These are phyloP conservation scores for Scortum barcoo DNA, from an alignment of 2,113 vertebrate species.

Conservation along the genomic window DNA sequence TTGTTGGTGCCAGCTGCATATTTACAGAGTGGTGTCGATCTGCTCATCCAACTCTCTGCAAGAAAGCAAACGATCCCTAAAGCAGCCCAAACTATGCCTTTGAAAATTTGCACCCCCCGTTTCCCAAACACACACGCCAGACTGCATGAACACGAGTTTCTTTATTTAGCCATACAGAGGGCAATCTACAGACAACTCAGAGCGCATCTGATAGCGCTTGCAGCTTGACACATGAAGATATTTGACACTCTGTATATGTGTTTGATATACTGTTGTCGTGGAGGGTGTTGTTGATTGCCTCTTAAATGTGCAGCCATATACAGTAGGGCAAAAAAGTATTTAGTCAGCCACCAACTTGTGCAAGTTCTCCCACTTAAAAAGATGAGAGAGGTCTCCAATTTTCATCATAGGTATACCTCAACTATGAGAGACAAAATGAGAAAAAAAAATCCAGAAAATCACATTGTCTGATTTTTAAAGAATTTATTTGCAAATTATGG, in stretches of 20 bases:
- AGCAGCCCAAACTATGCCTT: background rate
- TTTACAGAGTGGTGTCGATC: background rate
- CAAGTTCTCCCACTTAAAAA: too few species aligned
- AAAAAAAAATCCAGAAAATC: too few species aligned
- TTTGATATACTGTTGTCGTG: constrained; percentile 12
- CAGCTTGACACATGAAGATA: constrained; percentile 26
- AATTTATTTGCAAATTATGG: too few species aligned
- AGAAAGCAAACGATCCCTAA: background rate
- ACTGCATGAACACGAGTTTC: background rate
- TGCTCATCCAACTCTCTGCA: background rate
- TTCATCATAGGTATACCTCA: too few species aligned
- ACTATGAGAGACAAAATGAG: too few species aligned
- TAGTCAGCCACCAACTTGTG: too few species aligned
- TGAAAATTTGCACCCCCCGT: background rate
- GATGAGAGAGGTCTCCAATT: too few species aligned
- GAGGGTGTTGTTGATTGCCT: constrained; percentile 13
- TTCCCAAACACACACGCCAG: constrained; percentile 9
- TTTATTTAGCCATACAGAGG: constrained; percentile 55
- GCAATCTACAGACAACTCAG: constrained; percentile 26
- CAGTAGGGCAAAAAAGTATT: too few species aligned
- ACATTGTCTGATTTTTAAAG: too few species aligned
- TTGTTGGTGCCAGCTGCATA: background rate
- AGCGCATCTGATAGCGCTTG: constrained; percentile 23
- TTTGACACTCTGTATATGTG: constrained; percentile 6
- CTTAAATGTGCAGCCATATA: constrained; percentile 17